phyloP scores from a whole-genome alignment of 2,113 vertebrate genomes.

The Coreoperca whiteheadi region DNA sequence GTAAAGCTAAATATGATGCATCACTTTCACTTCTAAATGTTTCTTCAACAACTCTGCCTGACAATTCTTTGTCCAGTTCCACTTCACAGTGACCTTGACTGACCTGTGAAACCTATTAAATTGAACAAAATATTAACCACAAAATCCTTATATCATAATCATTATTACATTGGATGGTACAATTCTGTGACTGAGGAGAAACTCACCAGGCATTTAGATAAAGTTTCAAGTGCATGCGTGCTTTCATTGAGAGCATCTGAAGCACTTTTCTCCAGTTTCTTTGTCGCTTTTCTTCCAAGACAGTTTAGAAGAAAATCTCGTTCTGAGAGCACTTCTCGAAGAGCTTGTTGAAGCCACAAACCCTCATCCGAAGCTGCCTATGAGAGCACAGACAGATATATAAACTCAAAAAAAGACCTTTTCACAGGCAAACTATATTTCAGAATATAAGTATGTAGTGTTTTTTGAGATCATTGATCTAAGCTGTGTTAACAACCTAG shows the following conservation, averaged over 20 bases:
- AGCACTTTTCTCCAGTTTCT: slow-evolving; percentile 32
- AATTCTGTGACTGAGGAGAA: background rate
- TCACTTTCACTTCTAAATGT: slow-evolving; percentile 4
- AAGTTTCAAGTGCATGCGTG: background rate
- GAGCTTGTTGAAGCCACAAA: slow-evolving; percentile 25
- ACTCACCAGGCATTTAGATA: slow-evolving; percentile 49
- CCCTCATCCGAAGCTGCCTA: slow-evolving; percentile 60
- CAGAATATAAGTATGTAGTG: background rate
- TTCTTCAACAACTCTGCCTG: background rate
- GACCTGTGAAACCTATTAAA: slow-evolving; percentile 16
- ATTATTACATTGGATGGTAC: background rate
- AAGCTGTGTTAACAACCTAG: no score
- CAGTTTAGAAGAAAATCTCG: slow-evolving; percentile 38
- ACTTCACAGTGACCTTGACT: background rate
- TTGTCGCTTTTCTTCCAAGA: slow-evolving; percentile 33
- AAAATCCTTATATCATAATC: background rate
- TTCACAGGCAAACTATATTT: background rate
- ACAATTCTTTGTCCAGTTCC: slow-evolving; percentile 9
- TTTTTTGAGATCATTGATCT: background rate
- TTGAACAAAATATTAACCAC: background rate
- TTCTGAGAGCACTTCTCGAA: slow-evolving; percentile 38
- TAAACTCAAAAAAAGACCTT: background rate
- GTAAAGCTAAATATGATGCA: background rate
- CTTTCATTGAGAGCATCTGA: slow-evolving; percentile 28
- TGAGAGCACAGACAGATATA: slow-evolving; percentile 17